phyloP scores from a whole-genome alignment of 2,888 invertebrate genomes.

The Cephus pygmeus region DNA sequence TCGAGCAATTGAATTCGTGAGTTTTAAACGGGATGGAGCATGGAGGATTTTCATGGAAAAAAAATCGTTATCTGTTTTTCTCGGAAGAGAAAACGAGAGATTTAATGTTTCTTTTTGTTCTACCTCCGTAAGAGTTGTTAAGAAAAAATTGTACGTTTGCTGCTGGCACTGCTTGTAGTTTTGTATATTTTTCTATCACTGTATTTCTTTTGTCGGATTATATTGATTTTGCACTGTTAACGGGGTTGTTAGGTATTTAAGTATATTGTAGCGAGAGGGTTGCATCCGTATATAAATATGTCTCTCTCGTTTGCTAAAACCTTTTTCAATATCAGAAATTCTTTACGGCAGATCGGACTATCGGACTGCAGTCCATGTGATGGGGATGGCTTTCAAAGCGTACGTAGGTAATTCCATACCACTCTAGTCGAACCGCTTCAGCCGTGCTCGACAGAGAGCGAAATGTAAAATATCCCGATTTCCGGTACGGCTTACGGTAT shows the following conservation, averaged over 20 bases:
- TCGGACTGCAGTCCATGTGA: neutral
- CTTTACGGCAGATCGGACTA: neutral
- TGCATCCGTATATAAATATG: neutral
- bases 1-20: neutral
- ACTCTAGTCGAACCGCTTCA: neutral
- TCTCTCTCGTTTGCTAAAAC: neutral
- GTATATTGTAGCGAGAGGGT: neutral
- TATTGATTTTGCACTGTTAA: neutral
- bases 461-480: neutral
- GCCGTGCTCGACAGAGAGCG: neutral
- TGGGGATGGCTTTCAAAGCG: neutral
- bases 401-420: neutral
- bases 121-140: too few species aligned
- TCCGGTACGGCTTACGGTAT: neutral
- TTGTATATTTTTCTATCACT: neutral
- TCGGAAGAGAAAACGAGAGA: neutral
- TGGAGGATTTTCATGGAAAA: neutral
- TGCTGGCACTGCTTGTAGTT: neutral
- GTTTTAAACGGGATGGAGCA: neutral
- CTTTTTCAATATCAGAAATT: neutral
- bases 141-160: too few species aligned
- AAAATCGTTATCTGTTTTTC: neutral
- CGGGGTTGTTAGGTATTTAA: neutral
- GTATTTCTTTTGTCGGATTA: neutral
- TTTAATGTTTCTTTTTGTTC: too few species aligned